Conservation (phyloP, 1,140 invertebrate genomes). For the Diorhabda elongata region DNA sequence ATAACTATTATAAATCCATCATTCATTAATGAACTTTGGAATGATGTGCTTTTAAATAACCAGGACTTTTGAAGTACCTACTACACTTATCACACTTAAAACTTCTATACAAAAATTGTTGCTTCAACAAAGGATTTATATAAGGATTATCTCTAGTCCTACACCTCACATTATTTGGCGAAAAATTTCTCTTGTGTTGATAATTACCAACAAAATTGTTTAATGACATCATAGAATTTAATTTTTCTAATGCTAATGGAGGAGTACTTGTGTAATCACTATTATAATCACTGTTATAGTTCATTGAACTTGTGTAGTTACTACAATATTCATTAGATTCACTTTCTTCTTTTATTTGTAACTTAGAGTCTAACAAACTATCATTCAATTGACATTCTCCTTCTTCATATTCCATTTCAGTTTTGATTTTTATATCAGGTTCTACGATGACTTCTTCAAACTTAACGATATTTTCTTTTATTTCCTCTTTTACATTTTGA, state of each 20-base stretch:
- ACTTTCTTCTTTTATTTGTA: slow-evolving; percentile 6
- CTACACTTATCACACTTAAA: slow-evolving; percentile 45
- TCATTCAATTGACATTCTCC: slow-evolving; percentile 8
- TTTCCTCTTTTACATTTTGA: background rate
- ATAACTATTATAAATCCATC: background rate
- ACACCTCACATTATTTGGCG: slow-evolving; percentile 36
- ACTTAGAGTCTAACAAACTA: slow-evolving; percentile 4
- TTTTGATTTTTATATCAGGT: slow-evolving; percentile 42
- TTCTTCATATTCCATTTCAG: slow-evolving; percentile 34
- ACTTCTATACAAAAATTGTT: slow-evolving; percentile 43
- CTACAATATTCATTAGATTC: background rate
- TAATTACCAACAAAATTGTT: slow-evolving; percentile 32
- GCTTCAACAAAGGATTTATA: slow-evolving; percentile 43
- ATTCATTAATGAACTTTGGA: slow-evolving; percentile 38
- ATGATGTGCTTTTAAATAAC: slow-evolving; percentile 44
- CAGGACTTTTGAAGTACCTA: slow-evolving; percentile 45
- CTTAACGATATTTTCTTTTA: background rate
- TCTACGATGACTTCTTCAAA: slow-evolving; percentile 41
- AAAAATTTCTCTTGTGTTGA: slow-evolving; percentile 32
- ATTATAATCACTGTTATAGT: background rate
- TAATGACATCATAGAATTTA: slow-evolving; percentile 24
- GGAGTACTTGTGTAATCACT: slow-evolving; percentile 3
- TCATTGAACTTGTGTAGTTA: background rate
- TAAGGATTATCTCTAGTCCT: slow-evolving; percentile 42
- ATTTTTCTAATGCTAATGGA: background rate